Evolutionary conservation across 2,113 vertebrate genomes (phyloP).

Genomic region (Chloebia gouldiae): DNA sequence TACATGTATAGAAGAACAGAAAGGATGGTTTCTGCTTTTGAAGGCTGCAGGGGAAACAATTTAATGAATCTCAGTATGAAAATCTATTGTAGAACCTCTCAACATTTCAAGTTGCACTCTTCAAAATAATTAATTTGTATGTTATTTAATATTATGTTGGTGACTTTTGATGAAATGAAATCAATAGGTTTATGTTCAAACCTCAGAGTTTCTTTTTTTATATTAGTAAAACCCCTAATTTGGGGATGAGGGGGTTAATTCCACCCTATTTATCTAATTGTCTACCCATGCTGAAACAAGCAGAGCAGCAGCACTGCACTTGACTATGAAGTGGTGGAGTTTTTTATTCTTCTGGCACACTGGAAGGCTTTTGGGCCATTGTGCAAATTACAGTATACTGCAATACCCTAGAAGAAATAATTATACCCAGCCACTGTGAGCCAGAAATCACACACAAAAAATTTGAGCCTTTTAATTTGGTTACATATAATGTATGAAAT

Average conservation of each 20-base stretch:
- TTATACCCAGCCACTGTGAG: not conserved
- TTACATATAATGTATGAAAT: not conserved
- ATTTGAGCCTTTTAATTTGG: slow-evolving; percentile 33
- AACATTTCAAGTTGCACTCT: not conserved
- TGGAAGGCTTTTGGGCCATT: slow-evolving; percentile 20
- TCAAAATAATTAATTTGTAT: not conserved
- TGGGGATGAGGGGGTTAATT: slow-evolving; percentile 29
- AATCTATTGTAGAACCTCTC: not conserved
- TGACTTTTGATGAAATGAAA: not conserved
- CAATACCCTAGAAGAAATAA: slow-evolving; percentile 27
- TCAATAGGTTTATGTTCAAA: not conserved
- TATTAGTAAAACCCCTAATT: not conserved
- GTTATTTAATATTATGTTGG: not conserved
- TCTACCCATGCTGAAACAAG: not conserved
- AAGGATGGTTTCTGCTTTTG: not conserved
- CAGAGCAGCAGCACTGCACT: not conserved
- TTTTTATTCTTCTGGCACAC: slow-evolving; percentile 12
- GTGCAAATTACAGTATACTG: slow-evolving; percentile 41
- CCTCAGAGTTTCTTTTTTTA: not conserved
- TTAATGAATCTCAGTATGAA: not conserved
- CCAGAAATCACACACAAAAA: not conserved
- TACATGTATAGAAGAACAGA: not conserved
- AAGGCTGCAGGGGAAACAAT: not conserved
- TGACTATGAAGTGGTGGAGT: not conserved
- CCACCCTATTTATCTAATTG: not conserved